Evolutionary conservation across 2,888 invertebrate genomes (phyloP).

Genomic region (Leptopterna dolabrata): DNA sequence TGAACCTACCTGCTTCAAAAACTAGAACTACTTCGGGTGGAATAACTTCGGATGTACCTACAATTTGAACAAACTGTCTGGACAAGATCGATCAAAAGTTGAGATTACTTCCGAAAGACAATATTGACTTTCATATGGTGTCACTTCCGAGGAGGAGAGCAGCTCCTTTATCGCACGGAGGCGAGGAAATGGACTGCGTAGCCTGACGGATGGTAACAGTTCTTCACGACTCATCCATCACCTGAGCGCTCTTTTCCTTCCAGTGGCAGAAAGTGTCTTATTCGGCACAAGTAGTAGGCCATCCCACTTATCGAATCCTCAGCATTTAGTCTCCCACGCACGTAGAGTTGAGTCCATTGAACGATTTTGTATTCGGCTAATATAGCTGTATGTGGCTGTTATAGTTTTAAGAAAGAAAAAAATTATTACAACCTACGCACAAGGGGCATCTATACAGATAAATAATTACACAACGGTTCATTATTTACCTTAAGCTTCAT

Average conservation of each 20-base stretch:
- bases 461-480: no score
- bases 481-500: no score
- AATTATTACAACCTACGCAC: no score
- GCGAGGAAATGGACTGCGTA: slow-evolving; percentile 25
- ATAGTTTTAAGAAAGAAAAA: no score
- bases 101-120: not conserved
- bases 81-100: not conserved
- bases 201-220: slow-evolving; percentile 30
- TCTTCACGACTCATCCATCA: slow-evolving; percentile 19
- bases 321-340: not conserved
- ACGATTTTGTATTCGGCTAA: no score
- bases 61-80: not conserved
- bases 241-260: not conserved
- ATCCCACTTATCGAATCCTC: not conserved
- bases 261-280: not conserved
- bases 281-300: not conserved
- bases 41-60: not conserved
- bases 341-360: not conserved
- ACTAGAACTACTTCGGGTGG: no score
- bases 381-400: no score
- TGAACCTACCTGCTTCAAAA: no score
- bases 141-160: not conserved
- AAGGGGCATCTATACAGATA: no score
- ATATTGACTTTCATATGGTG: not conserved
- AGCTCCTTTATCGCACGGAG: not conserved